Evolutionary conservation across 2,113 vertebrate species (phyloP).

Genomic region (Anseranas semipalmata): DNA sequence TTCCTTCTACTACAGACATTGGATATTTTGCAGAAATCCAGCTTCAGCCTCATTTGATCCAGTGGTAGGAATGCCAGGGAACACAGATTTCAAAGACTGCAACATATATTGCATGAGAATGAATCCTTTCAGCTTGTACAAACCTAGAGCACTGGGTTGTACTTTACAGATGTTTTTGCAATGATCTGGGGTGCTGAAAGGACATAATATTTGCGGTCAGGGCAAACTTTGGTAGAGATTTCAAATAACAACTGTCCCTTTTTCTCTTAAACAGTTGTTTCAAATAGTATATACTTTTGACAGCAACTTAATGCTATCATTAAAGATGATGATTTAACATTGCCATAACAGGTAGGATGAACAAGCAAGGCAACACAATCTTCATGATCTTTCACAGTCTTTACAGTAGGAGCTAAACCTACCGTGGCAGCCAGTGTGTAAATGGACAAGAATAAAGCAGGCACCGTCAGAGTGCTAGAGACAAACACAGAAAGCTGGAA

Average conservation of each 20-base stretch:
- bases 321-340: background rate
- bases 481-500: fast-evolving
- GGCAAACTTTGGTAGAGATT: background rate
- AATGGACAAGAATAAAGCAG: background rate
- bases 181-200: too few species aligned
- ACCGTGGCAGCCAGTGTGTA: background rate
- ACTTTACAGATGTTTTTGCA: background rate
- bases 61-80: background rate
- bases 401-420: background rate
- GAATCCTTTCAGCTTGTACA: background rate
- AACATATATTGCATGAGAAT: background rate
- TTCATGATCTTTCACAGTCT: background rate
- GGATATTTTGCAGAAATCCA: background rate
- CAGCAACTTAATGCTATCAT: background rate
- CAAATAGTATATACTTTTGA: fast-evolving
- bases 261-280: background rate
- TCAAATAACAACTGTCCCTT: background rate
- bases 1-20: background rate
- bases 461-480: too few species aligned
- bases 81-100: background rate
- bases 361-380: background rate
- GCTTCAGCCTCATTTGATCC: background rate
- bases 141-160: background rate
- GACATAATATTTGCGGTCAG: background rate
- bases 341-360: background rate